A percentile compares a stretch with the other conserved stretches of the same genome.
Evolutionary conservation across 2,888 invertebrate genomes (phyloP).

Genomic region (Merodon equestris): DNA sequence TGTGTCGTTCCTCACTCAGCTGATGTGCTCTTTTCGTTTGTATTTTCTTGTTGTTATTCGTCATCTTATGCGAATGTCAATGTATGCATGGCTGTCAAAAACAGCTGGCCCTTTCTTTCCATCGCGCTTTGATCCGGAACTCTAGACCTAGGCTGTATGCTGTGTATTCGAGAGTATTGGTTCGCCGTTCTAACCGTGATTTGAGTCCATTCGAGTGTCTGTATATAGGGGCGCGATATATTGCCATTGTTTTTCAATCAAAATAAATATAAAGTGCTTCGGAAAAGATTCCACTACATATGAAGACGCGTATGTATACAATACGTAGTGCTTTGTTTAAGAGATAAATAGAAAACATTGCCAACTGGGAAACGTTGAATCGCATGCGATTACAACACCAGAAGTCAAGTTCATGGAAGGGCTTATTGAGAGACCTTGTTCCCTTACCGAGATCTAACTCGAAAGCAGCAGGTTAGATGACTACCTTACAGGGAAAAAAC

Average conservation of each 20-base stretch:
- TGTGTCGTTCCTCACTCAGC: conserved; percentile 38
- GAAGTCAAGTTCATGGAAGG: background rate
- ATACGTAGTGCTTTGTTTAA: too few relatives aligned
- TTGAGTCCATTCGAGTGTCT: too few relatives aligned
- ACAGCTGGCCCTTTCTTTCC: conserved; percentile 70
- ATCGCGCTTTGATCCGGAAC: conserved; percentile 20
- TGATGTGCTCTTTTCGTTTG: conserved; percentile 23
- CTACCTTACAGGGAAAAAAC: too few relatives aligned
- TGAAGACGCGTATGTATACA: too few relatives aligned
- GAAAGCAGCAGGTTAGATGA: too few relatives aligned
- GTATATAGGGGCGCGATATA: too few relatives aligned
- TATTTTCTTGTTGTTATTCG: conserved; percentile 3
- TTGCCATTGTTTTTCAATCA: too few relatives aligned
- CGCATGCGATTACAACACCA: background rate
- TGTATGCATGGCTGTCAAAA: conserved; percentile 65
- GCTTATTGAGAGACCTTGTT: too few relatives aligned
- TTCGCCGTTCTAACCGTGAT: background rate
- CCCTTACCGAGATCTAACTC: too few relatives aligned
- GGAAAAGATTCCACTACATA: background rate
- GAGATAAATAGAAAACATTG: background rate
- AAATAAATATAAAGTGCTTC: background rate
- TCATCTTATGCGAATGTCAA: background rate
- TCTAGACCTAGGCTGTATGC: background rate
- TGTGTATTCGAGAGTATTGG: background rate
- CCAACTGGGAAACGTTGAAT: background rate